Evolutionary conservation across 2,797 vertebrate genomes (phyloP).

Genomic region (Morelia viridis): DNA sequence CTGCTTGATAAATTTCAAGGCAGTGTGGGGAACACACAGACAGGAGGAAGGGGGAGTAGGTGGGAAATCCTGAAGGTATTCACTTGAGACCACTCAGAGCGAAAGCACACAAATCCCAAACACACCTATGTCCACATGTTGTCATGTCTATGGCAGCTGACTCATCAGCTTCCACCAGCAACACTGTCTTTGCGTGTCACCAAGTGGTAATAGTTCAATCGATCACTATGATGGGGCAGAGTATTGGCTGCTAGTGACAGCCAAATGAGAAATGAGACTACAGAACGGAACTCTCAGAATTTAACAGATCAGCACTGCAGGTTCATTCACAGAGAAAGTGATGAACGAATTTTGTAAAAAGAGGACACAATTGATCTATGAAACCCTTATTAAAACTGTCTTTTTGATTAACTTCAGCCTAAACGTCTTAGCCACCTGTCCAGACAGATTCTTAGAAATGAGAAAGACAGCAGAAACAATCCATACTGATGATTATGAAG

Average conservation of each 20-base stretch:
- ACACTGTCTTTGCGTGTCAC: slow-evolving; percentile 74
- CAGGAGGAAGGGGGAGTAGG: no score
- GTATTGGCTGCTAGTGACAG: slow-evolving; percentile 79
- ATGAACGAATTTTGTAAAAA: slow-evolving; percentile 24
- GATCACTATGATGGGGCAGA: slow-evolving; percentile 78
- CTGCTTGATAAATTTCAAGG: not conserved
- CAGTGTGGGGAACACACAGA: slow-evolving; percentile 48
- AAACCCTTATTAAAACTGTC: slow-evolving; percentile 25
- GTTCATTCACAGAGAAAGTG: slow-evolving; percentile 61
- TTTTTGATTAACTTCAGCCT: slow-evolving; percentile 29
- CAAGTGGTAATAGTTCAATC: slow-evolving; percentile 78
- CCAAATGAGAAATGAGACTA: slow-evolving; percentile 76
- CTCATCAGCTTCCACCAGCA: slow-evolving; percentile 73
- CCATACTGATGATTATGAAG: not conserved
- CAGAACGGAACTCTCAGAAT: slow-evolving; percentile 74
- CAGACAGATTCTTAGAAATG: not conserved
- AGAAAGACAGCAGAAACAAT: not conserved
- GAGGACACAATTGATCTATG: slow-evolving; percentile 15
- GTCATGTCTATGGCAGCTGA: slow-evolving; percentile 73
- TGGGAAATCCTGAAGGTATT: slow-evolving; percentile 59
- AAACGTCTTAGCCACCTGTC: slow-evolving; percentile 17
- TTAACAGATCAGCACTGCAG: slow-evolving; percentile 74
- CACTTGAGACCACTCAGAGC: slow-evolving; percentile 74
- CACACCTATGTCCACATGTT: slow-evolving; percentile 65
- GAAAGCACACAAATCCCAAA: slow-evolving; percentile 78